Percentiles rank a stretch among this genome's conserved stretches.
Evolutionary conservation across 2,113 vertebrate genomes (phyloP).

Genomic region (Melanotaenia duboulayi): DNA sequence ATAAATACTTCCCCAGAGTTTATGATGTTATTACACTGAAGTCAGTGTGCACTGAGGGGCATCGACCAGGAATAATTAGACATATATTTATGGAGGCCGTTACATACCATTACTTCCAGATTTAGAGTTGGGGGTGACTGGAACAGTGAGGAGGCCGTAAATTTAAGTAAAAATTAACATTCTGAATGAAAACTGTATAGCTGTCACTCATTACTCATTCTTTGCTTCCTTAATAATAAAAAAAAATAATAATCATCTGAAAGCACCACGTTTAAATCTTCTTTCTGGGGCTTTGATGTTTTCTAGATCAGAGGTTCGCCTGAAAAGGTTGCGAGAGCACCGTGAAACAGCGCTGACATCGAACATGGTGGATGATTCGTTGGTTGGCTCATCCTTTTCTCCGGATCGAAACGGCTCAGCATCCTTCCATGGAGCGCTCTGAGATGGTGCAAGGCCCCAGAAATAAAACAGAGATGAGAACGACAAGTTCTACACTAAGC

Average conservation of each 20-base stretch:
- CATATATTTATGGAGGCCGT: constrained; percentile 48
- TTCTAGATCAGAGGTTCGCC: too few species aligned
- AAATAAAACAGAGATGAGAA: too few species aligned
- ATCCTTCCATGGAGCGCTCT: too few species aligned
- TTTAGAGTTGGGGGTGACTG: constrained; percentile 32
- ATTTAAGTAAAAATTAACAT: constrained; percentile 29
- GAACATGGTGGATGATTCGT: too few species aligned
- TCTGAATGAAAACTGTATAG: constrained; percentile 13
- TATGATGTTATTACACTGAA: constrained; percentile 60
- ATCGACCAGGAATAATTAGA: constrained; percentile 51
- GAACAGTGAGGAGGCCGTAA: constrained; percentile 26
- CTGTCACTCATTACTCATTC: constrained; percentile 18
- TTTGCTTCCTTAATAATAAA: too few species aligned
- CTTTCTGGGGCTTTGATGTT: not conserved
- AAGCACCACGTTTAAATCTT: not conserved
- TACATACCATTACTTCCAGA: constrained; percentile 56
- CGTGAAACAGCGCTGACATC: too few species aligned
- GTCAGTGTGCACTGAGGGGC: constrained; percentile 21
- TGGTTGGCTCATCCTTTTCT: too few species aligned
- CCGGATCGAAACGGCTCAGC: too few species aligned
- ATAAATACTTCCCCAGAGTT: constrained; percentile 35
- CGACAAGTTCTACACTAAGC: too few species aligned
- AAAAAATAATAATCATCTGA: not conserved
- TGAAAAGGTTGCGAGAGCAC: too few species aligned
- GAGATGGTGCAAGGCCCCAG: too few species aligned